Base-by-base conservation (phyloP, 2,888 invertebrate species). In the Augiades crinisus region DNA sequence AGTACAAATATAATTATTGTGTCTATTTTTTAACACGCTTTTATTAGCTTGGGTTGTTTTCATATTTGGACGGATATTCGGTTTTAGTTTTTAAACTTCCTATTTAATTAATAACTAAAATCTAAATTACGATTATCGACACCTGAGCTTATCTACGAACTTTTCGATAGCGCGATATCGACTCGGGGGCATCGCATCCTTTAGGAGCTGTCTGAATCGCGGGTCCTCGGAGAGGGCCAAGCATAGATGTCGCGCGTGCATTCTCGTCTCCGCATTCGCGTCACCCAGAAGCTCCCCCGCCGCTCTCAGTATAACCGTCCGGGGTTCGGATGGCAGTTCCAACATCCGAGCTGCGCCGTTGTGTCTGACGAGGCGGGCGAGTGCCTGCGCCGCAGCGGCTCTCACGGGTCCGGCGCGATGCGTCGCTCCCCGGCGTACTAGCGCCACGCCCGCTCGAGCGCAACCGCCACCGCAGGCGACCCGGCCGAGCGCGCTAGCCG, bases 341-440 rank as follows among this genome's bases (percentile, higher is more conserved):
- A 96, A 93, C 21, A 94, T 89, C 55, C 93, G 92, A 14, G 94
- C 93, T 1, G 94, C 91, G 3, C 98, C 96, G 61, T 95, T 84
- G 53, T 93, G 92, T 65, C 93, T 93, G 37, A 95, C 94, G 19
- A 96, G 84, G 45, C 92, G 90, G 36, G 93, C 92, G 46, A 98
- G 76, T 47, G 98, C 92, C 67, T 94, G 93, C 0, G 96, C 95
- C 0, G 97, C 93, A 5, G 96, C 93, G 37, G 96, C 95, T 19
- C 98, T 92, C 3, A 99, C 97, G 3, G 95, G 91, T 0, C 95
- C 94, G 73, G 98, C 98, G 62, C 96, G 96, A 79, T 99, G 98
- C 8, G 85, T 82, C 0, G 93, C 93, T 0, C 96, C 96, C 54
- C 94, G 92, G 24, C 91, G 81, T 4, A 93, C 90, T 47, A 96